Evolutionary conservation across 2,797 vertebrate genomes (phyloP).

Genomic region (Oreochromis grahami): DNA sequence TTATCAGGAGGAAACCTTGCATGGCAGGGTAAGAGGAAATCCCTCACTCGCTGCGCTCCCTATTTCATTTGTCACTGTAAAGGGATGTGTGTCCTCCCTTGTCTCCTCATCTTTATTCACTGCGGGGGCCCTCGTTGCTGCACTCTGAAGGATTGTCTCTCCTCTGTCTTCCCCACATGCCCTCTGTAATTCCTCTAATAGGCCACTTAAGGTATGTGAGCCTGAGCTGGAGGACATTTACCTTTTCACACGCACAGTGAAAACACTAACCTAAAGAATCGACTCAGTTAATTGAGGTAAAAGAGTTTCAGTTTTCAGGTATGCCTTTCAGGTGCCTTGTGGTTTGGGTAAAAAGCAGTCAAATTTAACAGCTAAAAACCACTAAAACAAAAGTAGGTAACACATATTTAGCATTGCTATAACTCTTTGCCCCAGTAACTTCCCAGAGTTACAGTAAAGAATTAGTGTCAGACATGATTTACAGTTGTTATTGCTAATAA

Average conservation of each 20-base stretch:
- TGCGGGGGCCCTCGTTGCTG: slow-evolving; percentile 16
- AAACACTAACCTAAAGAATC: neutral
- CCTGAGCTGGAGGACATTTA: neutral
- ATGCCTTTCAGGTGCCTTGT: no score
- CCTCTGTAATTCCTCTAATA: slow-evolving; percentile 36
- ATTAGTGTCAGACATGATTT: neutral
- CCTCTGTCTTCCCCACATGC: slow-evolving; percentile 24
- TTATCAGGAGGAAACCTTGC: slow-evolving; percentile 17
- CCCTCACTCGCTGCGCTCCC: slow-evolving; percentile 7
- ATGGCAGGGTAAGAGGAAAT: slow-evolving; percentile 47
- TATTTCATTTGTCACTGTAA: slow-evolving; percentile 38
- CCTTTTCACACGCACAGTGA: neutral
- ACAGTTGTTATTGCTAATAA: neutral
- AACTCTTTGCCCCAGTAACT: neutral
- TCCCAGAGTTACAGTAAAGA: neutral
- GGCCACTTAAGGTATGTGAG: neutral
- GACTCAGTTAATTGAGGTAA: neutral
- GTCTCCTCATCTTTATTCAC: slow-evolving; percentile 65
- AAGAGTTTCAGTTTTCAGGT: neutral
- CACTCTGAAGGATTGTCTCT: slow-evolving; percentile 56
- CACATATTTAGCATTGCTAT: neutral
- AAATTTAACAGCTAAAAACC: neutral
- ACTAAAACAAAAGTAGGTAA: neutral
- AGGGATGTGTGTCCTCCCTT: slow-evolving; percentile 45
- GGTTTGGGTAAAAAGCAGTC: neutral